These are phyloP conservation scores for Melinaea marsaeus DNA, from an alignment of 2,888 invertebrate genomes.

Conservation along the genomic window DNA sequence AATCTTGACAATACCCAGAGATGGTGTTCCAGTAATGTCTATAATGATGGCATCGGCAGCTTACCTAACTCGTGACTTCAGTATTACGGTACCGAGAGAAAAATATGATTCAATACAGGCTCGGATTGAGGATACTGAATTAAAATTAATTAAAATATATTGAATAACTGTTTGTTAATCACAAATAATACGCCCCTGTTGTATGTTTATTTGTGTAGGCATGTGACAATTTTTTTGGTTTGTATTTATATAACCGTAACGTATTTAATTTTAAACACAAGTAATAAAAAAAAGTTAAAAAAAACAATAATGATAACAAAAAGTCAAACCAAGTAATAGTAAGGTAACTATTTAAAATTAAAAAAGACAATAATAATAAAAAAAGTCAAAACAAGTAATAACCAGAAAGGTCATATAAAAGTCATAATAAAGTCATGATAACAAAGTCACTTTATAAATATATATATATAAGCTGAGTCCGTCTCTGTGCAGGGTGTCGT, in stretches of 20 bases:
- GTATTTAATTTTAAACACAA: background rate
- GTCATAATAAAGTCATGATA: too few relatives aligned
- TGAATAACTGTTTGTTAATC: too few relatives aligned
- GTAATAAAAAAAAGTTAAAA: too few relatives aligned
- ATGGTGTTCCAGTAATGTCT: slow-evolving; percentile 69
- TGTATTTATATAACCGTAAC: background rate
- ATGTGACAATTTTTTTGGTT: slow-evolving; percentile 12
- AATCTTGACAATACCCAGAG: slow-evolving; percentile 75
- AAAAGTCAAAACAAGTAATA: too few relatives aligned
- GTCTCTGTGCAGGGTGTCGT: slow-evolving; percentile 45
- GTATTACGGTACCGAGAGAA: slow-evolving; percentile 74
- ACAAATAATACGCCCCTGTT: too few relatives aligned
- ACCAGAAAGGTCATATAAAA: too few relatives aligned
- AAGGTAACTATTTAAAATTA: too few relatives aligned
- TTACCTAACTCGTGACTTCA: slow-evolving; percentile 77
- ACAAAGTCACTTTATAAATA: too few relatives aligned
- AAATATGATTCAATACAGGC: slow-evolving; percentile 56
- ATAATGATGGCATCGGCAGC: slow-evolving; percentile 71
- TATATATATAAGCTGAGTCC: too few relatives aligned
- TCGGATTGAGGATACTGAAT: slow-evolving; percentile 29
- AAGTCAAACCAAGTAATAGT: too few relatives aligned
- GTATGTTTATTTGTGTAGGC: slow-evolving; percentile 14
- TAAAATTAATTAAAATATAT: slow-evolving; percentile 19
- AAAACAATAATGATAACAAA: too few relatives aligned
- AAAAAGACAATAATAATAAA: too few relatives aligned